Evolutionary conservation across 2,888 invertebrate species (phyloP), one percentile per base, ranked within the genome.

Genomic region (Cantharis flavilabris): DNA sequence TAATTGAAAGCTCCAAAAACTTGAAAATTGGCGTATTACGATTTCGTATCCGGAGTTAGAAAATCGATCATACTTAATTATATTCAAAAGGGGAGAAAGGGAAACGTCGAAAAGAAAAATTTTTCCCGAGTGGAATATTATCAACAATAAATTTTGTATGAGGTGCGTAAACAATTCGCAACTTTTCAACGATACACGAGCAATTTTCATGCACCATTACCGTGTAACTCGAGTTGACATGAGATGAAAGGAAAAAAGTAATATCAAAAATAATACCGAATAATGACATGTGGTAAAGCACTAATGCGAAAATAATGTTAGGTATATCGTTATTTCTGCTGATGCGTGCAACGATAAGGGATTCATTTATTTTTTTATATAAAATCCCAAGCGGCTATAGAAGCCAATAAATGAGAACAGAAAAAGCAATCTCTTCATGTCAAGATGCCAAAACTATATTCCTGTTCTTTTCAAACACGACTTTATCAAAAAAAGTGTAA

Each of bases 261-360:
- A 78, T 75, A 78, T 78, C 75, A 75, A 70, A 78, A 78, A 78
- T 78, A 78, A 78, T 78, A 69, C 70, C 70, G 75, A 78, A 78
- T 78, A 78, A 78, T 78, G 78, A 75, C 75, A 75, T 78, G 78
- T 72, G 75, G 72, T 69, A 71, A 78, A 71, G 77, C 79, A 76
- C 79, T 82, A 82, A 82, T 82, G 82, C 74, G 81, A 81, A 82
- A 78, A 80, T 82, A 82, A 82, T 82, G 82, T 80, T 78, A 65
- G 75, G 73, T 78, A 75, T 78, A 75, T 75, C 75, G 75, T 75
- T 78, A 73, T 75, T 75, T 75, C 69, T 72, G 75, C 67, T 75
- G 78, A 75, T 75, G 75, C 75, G 75, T 75, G 73, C 30, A 62
- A 49, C 78, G 78, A 75, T 78, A 78, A 78, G 75, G 70, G 75